Evolutionary conservation across 2,797 vertebrate genomes (phyloP), one percentile per base, ranked within the genome.

Genomic region (Chelidonichthys spinosus): DNA sequence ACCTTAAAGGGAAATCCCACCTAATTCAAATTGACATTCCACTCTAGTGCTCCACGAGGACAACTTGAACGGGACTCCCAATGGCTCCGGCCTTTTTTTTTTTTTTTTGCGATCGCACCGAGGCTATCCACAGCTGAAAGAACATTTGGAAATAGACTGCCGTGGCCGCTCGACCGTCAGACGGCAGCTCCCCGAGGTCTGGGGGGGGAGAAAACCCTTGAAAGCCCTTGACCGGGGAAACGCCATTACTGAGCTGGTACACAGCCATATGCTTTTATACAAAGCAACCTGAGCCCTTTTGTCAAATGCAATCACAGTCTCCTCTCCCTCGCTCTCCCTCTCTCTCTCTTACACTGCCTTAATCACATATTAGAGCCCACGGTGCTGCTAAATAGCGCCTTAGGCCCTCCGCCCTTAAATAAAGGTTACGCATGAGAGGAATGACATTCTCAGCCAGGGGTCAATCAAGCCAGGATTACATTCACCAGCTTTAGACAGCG

Each of bases 1-100:
- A 73, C 65, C 52, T 82, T 79, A 69, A 76, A 79, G 89, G 91
- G 87, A 89, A 91, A 90, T 88, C 89, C 91, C 84, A 43, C 66
- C 62, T 84, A 76, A 85, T 85, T 89, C 88, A 88, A 84, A 92
- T 87, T 83, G 85, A 76, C 66, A 67, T 90, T 85, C 68, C 60
- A 76, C 87, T 82, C 25, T 85, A 85, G 85, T 79, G 85, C 86
- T 86, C 44, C 63, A 46, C n/a, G 4, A 81, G 76, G 69, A 79
- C 81, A 84, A 71, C 73, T 76, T 78, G 78, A 90, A 83, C 66
- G 62, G 79, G 84, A 81, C 79, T 89, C 39, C 25, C 73, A 76
- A 83, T 84, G 71, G 82, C 63, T 81, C 37, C 25, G 25, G 25
- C 25, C 25, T 25, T 25, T 25, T 25, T 25, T 25, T 25, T 25